Conservation (phyloP, 2,113 vertebrate species). For the Epinephelus moara region DNA sequence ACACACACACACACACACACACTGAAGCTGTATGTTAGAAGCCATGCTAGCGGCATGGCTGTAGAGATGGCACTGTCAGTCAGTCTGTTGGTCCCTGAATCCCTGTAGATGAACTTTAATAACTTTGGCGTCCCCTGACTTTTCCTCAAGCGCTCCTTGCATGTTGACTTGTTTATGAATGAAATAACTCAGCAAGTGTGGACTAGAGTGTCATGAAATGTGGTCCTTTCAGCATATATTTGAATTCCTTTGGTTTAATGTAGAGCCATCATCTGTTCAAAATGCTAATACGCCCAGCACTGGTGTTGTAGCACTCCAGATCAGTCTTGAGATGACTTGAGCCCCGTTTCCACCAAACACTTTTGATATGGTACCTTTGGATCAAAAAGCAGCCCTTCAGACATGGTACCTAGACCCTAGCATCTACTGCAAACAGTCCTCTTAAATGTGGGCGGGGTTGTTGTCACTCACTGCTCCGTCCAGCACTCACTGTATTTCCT, state of each 20-base stretch:
- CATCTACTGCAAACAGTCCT: too few species aligned
- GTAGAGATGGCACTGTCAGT: neutral
- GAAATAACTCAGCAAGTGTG: neutral
- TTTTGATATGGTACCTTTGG: too few species aligned
- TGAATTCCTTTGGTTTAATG: neutral
- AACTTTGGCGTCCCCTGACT: neutral
- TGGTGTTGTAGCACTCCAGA: too few species aligned
- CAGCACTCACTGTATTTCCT: too few species aligned
- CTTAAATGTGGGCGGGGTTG: too few species aligned
- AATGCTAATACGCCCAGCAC: neutral
- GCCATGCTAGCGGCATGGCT: too few species aligned
- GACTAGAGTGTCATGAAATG: neutral
- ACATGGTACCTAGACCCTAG: too few species aligned
- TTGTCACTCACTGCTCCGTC: too few species aligned
- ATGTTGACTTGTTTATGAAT: neutral
- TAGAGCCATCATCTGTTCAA: neutral
- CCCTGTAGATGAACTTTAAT: neutral
- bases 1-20: neutral
- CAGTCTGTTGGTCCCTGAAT: neutral
- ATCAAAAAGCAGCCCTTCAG: too few species aligned
- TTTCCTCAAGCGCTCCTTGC: neutral
- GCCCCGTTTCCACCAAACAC: too few species aligned
- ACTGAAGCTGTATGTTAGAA: neutral
- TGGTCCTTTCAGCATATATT: neutral
- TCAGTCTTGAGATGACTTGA: too few species aligned